These are phyloP conservation scores for Dasyornis broadbenti DNA, from an alignment of 2,113 vertebrate species.

Conservation along the genomic window DNA sequence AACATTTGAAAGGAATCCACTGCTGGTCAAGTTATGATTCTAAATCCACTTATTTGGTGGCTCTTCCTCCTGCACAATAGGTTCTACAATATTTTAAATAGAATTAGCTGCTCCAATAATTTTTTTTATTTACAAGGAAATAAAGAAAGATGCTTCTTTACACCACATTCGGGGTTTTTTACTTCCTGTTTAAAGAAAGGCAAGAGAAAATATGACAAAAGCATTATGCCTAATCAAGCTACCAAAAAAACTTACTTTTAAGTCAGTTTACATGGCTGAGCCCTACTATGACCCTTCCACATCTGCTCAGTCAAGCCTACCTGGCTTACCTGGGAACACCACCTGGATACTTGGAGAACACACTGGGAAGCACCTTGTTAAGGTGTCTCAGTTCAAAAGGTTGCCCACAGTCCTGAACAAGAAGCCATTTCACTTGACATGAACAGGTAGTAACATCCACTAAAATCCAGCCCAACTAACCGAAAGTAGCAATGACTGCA, in stretches of 20 bases:
- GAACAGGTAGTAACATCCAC: not conserved
- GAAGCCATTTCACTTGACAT: not conserved
- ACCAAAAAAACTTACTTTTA: not conserved
- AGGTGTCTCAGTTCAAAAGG: not conserved
- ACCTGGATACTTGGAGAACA: fast-evolving
- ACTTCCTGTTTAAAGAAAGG: not conserved
- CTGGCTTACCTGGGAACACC: not conserved
- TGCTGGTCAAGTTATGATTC: not conserved
- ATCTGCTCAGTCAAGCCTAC: not conserved
- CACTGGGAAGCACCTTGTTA: not conserved
- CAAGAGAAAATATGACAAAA: not conserved
- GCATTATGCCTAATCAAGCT: not conserved
- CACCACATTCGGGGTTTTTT: not conserved
- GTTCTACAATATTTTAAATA: not conserved
- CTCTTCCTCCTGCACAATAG: not conserved
- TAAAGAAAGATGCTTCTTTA: not conserved
- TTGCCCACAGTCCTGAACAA: not conserved
- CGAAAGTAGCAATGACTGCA: not conserved
- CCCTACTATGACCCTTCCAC: not conserved
- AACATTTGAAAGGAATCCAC: not conserved
- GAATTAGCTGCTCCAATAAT: not conserved
- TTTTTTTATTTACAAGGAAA: not conserved
- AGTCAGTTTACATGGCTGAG: not conserved
- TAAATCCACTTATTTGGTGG: not conserved
- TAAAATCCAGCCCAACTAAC: not conserved